These are phyloP conservation scores for Suricata suricatta DNA, from an alignment of 2,113 vertebrate genomes.

Conservation along the genomic window DNA sequence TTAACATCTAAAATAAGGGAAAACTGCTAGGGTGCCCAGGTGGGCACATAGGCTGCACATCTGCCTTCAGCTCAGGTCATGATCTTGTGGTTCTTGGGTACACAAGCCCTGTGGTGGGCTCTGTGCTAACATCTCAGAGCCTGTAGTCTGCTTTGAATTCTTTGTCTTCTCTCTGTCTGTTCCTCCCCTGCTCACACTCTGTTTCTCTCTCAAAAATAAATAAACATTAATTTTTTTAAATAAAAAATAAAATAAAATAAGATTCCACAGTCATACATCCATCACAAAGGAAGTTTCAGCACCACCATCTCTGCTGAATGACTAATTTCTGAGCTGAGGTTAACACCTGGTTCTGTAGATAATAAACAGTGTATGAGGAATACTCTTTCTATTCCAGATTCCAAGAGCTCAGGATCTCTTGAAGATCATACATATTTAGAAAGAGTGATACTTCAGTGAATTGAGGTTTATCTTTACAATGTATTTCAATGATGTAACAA, in stretches of 20 bases:
- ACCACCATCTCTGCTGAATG: not conserved
- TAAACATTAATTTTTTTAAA: too few relatives aligned
- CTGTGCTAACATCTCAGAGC: too few relatives aligned
- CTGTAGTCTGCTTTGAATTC: too few relatives aligned
- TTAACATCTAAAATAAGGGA: not conserved
- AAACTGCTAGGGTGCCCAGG: not conserved
- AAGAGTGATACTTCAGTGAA: not conserved
- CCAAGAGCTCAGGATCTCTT: not conserved
- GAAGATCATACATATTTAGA: not conserved
- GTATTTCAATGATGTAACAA: not conserved
- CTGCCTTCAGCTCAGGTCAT: too few relatives aligned
- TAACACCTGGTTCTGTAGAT: not conserved
- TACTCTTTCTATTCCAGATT: not conserved
- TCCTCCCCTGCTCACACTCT: too few relatives aligned
- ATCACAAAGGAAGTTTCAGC: not conserved
- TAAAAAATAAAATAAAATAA: not conserved
- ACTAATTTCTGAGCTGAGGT: not conserved
- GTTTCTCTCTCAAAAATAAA: too few relatives aligned
- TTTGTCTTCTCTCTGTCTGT: too few relatives aligned
- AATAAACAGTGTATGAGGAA: not conserved
- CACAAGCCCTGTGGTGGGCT: too few relatives aligned
- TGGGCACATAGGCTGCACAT: too few relatives aligned
- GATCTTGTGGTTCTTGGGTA: too few relatives aligned
- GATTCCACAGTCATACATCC: not conserved
- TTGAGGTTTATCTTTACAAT: not conserved